A percentile compares a stretch with the other conserved stretches of the same genome.
phyloP scores from a whole-genome alignment of 2,888 invertebrate species.

The Coelogynopora nodosa region DNA sequence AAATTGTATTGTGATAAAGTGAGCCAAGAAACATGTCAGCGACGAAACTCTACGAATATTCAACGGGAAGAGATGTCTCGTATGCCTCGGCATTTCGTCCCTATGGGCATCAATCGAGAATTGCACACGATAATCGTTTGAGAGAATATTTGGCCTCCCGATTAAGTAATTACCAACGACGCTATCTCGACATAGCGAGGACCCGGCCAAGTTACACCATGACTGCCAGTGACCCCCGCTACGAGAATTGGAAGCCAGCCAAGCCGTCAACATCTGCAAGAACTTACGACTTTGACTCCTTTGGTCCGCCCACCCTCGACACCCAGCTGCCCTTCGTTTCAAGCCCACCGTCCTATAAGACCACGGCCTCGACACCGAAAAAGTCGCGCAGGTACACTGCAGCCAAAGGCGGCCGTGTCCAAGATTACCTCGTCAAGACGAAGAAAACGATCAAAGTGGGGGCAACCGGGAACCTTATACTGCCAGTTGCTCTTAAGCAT shows the following conservation, averaged over 20 bases:
- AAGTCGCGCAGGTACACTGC: neutral
- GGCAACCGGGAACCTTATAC: neutral
- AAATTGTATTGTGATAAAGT: too few relatives aligned
- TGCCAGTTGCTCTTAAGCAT: neutral
- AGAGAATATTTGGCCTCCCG: neutral
- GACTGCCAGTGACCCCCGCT: neutral
- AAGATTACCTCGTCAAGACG: neutral
- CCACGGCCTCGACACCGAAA: neutral
- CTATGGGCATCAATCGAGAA: neutral
- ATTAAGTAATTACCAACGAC: neutral
- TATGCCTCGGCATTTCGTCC: neutral
- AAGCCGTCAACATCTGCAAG: neutral
- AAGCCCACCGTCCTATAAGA: neutral
- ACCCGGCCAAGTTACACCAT: neutral
- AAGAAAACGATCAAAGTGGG: neutral
- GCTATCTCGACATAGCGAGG: neutral
- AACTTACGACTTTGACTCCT: neutral
- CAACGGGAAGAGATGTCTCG: neutral
- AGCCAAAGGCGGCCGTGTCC: neutral
- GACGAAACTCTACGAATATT: neutral
- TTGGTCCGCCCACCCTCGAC: neutral
- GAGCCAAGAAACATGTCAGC: too few relatives aligned
- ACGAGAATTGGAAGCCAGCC: neutral
- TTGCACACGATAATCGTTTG: neutral
- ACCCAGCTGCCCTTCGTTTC: neutral